A percentile compares a stretch with the other conserved stretches of the same genome.
Conservation (phyloP, 2,113 vertebrate species). For the Psephotus haematonotus region DNA sequence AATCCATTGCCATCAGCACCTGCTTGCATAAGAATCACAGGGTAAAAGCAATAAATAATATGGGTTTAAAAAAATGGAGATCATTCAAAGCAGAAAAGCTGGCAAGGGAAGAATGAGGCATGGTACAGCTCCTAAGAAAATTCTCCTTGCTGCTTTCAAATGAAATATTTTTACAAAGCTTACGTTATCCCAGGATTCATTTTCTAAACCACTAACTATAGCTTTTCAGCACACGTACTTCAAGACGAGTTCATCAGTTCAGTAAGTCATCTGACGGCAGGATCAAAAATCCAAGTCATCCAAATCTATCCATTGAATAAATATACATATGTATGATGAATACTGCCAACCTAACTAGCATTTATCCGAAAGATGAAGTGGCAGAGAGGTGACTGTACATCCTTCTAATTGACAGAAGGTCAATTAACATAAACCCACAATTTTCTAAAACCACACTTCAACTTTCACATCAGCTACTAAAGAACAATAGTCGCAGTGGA, state of each 20-base stretch:
- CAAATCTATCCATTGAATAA: background rate
- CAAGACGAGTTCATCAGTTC: background rate
- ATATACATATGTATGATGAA: fast-evolving
- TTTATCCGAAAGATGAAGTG: background rate
- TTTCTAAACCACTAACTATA: background rate
- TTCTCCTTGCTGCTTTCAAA: background rate
- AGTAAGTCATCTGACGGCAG: background rate
- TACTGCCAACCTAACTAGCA: background rate
- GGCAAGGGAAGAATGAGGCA: background rate
- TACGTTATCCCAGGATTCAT: background rate
- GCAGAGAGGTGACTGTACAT: background rate
- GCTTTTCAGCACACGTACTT: background rate
- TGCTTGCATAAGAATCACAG: background rate
- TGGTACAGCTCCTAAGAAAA: background rate
- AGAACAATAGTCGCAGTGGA: background rate
- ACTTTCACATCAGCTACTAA: background rate
- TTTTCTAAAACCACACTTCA: background rate
- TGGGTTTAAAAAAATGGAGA: background rate
- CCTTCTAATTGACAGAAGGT: background rate
- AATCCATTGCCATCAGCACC: background rate
- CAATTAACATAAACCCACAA: background rate
- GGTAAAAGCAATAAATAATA: background rate
- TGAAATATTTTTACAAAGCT: background rate
- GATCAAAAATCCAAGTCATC: background rate
- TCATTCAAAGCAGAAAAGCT: background rate